Conservation (phyloP, 1,140 invertebrate genomes). For the Caerostris darwini region DNA sequence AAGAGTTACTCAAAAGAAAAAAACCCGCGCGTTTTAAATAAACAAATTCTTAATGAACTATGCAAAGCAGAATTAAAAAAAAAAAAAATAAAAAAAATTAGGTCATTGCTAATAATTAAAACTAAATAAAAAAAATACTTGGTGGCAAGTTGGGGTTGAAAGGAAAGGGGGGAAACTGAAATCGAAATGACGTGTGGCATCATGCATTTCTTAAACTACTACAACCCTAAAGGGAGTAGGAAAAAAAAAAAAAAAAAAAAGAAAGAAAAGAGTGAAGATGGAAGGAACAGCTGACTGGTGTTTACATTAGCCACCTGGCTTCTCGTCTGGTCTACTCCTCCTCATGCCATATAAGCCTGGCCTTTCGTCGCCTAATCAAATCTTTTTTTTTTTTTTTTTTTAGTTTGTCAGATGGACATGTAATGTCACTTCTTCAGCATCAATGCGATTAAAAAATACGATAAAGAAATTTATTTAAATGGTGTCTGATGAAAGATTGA, state of each 20-base stretch:
- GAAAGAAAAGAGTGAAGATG: not conserved
- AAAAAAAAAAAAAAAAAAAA: not conserved
- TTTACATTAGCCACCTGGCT: slow-evolving; percentile 72
- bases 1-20: too few species aligned
- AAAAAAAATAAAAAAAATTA: too few species aligned
- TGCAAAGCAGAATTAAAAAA: too few species aligned
- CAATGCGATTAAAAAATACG: not conserved
- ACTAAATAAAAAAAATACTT: too few species aligned
- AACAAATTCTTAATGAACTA: too few species aligned
- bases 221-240: not conserved
- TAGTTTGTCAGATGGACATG: not conserved
- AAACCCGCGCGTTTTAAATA: too few species aligned
- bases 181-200: too few species aligned
- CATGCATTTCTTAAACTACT: not conserved
- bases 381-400: not conserved
- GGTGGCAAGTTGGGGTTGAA: not conserved
- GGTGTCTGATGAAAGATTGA: too few species aligned
- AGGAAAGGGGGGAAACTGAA: not conserved
- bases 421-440: not conserved
- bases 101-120: too few species aligned
- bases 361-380: not conserved
- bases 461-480: not conserved
- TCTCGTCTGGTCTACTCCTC: too few species aligned
- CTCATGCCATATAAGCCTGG: not conserved
- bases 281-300: slow-evolving; percentile 37